These are phyloP conservation scores for Lophotis ruficrista DNA, from an alignment of 2,113 vertebrate species.

Conservation along the genomic window DNA sequence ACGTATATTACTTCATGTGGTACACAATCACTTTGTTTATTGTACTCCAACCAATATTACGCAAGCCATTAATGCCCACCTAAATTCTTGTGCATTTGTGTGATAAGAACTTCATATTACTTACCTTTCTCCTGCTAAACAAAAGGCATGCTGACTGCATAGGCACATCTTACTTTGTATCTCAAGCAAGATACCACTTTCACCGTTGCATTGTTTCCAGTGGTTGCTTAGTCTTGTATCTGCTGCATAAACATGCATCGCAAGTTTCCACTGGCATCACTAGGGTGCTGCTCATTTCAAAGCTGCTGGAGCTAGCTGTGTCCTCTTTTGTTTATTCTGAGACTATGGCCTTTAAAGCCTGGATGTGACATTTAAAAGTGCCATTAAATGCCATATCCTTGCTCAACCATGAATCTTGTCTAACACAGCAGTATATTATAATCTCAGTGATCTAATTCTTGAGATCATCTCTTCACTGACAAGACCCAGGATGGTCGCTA, in stretches of 20 bases:
- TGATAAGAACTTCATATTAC: not conserved
- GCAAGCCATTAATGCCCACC: not conserved
- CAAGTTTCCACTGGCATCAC: not conserved
- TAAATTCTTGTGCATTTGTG: not conserved
- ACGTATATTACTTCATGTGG: not conserved
- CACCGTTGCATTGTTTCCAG: not conserved
- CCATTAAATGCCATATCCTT: constrained; percentile 3
- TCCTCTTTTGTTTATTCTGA: constrained; percentile 4
- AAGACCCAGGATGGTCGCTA: not conserved
- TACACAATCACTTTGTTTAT: not conserved
- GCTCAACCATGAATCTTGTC: not conserved
- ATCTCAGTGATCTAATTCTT: constrained; percentile 40
- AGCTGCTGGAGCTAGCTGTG: not conserved
- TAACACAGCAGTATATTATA: constrained; percentile 19
- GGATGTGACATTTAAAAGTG: constrained; percentile 34
- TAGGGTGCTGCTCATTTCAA: not conserved
- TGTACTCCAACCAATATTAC: not conserved
- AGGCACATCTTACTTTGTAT: not conserved
- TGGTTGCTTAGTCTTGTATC: not conserved
- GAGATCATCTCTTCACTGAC: constrained; percentile 2
- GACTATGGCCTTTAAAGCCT: not conserved
- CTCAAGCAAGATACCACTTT: not conserved
- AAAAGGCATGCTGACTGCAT: not conserved
- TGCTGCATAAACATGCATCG: not conserved
- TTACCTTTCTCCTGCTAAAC: not conserved